These are phyloP conservation scores for Sarcophaga caerulescens DNA, from an alignment of 2,888 invertebrate genomes.

Conservation along the genomic window DNA sequence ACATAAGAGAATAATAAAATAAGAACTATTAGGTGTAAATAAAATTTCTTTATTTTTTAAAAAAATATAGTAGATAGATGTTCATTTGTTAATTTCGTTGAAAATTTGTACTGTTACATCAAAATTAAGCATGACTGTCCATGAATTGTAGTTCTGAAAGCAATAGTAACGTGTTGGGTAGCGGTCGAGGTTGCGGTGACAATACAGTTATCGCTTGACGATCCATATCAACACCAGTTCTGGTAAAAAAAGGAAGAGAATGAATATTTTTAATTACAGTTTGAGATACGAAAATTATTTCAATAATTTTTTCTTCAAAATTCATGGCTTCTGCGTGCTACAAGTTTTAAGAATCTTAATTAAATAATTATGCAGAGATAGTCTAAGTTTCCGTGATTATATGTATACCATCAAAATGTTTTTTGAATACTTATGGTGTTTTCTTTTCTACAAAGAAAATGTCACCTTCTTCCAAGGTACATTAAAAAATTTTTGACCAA, in stretches of 20 bases:
- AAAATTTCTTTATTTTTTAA: slow-evolving; percentile 25
- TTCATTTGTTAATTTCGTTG: neutral
- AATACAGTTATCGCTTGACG: slow-evolving; percentile 93
- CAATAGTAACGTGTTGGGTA: slow-evolving; percentile 93
- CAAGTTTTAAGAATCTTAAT: too few relatives aligned
- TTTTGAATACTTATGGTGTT: neutral
- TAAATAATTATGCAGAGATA: too few relatives aligned
- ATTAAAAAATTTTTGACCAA: too few relatives aligned
- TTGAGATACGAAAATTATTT: too few relatives aligned
- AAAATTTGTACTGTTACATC: neutral
- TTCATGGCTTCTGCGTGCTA: too few relatives aligned
- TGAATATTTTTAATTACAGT: neutral
- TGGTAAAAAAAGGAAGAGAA: slow-evolving; percentile 80
- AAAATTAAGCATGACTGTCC: slow-evolving; percentile 87
- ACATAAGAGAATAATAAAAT: slow-evolving; percentile 22
- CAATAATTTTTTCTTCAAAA: too few relatives aligned
- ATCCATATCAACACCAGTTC: slow-evolving; percentile 94
- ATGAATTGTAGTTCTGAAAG: slow-evolving; percentile 96
- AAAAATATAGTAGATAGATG: slow-evolving; percentile 11
- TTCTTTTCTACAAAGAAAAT: too few relatives aligned
- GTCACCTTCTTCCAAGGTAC: too few relatives aligned
- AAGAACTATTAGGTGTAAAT: neutral
- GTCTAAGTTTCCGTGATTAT: too few relatives aligned
- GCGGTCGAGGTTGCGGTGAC: slow-evolving; percentile 95
- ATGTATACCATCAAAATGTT: too few relatives aligned